Evolutionary conservation across 2,797 vertebrate species (phyloP).

Genomic region (Rhinatrema bivittatum): DNA sequence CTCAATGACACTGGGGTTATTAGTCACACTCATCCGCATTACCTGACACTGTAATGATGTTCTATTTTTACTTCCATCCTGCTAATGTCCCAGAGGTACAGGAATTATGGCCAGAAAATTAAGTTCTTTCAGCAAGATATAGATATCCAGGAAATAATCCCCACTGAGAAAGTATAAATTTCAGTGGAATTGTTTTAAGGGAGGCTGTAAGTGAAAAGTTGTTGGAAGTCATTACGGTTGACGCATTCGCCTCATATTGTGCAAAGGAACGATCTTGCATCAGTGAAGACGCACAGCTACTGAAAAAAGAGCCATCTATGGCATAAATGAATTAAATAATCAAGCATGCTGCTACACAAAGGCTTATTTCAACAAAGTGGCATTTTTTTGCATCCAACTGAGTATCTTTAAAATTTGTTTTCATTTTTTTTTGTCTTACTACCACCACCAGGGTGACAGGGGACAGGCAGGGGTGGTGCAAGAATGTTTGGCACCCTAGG

Average conservation of each 20-base stretch:
- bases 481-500: too few species aligned
- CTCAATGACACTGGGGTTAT: conserved; percentile 55
- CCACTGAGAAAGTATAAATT: conserved; percentile 13
- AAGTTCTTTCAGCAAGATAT: conserved; percentile 45
- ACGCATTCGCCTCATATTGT: background rate
- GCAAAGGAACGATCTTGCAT: background rate
- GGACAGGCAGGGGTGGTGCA: too few species aligned
- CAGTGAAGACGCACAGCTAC: background rate
- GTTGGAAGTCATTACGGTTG: background rate
- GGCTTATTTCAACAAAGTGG: too few species aligned
- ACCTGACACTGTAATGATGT: conserved; percentile 53
- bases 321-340: too few species aligned
- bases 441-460: too few species aligned
- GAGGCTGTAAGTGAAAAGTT: conserved; percentile 2
- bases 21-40: conserved; percentile 53
- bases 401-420: too few species aligned
- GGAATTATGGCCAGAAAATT: conserved; percentile 57
- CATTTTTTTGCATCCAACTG: too few species aligned
- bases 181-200: conserved; percentile 25
- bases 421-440: too few species aligned
- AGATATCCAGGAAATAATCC: conserved; percentile 33
- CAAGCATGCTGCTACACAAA: background rate
- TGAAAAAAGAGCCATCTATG: background rate
- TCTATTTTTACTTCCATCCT: conserved; percentile 57
- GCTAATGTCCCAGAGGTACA: conserved; percentile 46